These are phyloP conservation scores for Hydrochoerus hydrochaeris DNA, from an alignment of 2,113 vertebrate genomes.

Conservation along the genomic window DNA sequence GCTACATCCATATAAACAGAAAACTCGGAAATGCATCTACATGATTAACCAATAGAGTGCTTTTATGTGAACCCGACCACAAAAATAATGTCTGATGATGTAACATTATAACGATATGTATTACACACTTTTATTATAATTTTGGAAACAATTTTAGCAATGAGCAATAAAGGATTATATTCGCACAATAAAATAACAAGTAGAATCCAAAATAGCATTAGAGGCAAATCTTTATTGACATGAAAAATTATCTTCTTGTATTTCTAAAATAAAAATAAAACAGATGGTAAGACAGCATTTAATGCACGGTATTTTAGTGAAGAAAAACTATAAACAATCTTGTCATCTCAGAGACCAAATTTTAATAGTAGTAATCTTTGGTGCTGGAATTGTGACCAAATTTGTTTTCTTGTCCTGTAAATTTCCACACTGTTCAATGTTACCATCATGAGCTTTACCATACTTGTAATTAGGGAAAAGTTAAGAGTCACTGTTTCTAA, in stretches of 20 bases:
- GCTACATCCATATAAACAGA: background rate
- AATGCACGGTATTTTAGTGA: background rate
- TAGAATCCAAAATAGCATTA: slow-evolving; percentile 4
- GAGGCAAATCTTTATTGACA: background rate
- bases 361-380: background rate
- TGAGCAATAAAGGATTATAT: background rate
- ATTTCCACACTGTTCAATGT: background rate
- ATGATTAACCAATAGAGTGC: background rate
- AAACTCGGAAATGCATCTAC: background rate
- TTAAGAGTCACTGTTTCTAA: background rate
- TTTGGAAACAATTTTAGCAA: background rate
- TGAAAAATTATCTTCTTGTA: background rate
- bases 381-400: background rate
- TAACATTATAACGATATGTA: background rate
- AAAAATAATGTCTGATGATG: background rate
- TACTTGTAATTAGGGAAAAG: background rate
- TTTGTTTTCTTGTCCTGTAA: background rate
- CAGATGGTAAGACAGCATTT: background rate
- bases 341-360: background rate
- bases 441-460: background rate
- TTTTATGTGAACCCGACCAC: background rate
- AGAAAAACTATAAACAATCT: slow-evolving; percentile 16
- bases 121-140: background rate
- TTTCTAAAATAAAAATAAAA: slow-evolving; percentile 36
- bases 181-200: background rate